Conservation (phyloP, 2,113 vertebrate genomes). For the Madoqua kirkii region DNA sequence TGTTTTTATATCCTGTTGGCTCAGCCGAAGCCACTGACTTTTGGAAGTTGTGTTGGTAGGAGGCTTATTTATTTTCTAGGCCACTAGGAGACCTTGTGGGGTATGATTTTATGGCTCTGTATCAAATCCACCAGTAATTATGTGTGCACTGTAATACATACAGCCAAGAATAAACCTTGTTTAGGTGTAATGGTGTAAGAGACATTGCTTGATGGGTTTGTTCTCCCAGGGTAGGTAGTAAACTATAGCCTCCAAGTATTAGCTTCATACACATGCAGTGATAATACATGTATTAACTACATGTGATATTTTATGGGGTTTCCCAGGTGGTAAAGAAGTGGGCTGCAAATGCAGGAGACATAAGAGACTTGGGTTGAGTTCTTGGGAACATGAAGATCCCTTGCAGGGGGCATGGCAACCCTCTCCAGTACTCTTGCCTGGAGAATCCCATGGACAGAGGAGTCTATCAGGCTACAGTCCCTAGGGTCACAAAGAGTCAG, state of each 20-base stretch:
- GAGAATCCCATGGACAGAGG: background rate
- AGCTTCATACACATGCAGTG: background rate
- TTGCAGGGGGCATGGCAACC: background rate
- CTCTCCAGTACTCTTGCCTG: background rate
- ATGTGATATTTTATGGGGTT: background rate
- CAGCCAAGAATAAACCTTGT: background rate
- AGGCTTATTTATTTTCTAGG: constrained; percentile 46
- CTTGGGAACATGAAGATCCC: background rate
- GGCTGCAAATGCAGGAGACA: background rate
- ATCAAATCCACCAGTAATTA: constrained; percentile 9
- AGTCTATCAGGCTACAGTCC: background rate
- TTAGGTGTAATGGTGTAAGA: background rate
- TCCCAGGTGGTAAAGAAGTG: background rate
- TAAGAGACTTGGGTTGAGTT: background rate
- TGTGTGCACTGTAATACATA: background rate
- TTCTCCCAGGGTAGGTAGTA: background rate
- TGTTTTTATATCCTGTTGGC: constrained; percentile 49
- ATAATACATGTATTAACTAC: background rate
- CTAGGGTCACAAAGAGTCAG: background rate
- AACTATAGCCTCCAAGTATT: background rate
- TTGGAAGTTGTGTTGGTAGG: constrained; percentile 17
- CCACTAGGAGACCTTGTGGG: background rate
- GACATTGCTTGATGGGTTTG: background rate
- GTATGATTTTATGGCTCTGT: background rate
- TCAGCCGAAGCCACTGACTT: background rate